Percentiles rank a stretch among this genome's conserved stretches.
Evolutionary conservation across 2,797 vertebrate species (phyloP).

Genomic region (Nyctalus aviator): DNA sequence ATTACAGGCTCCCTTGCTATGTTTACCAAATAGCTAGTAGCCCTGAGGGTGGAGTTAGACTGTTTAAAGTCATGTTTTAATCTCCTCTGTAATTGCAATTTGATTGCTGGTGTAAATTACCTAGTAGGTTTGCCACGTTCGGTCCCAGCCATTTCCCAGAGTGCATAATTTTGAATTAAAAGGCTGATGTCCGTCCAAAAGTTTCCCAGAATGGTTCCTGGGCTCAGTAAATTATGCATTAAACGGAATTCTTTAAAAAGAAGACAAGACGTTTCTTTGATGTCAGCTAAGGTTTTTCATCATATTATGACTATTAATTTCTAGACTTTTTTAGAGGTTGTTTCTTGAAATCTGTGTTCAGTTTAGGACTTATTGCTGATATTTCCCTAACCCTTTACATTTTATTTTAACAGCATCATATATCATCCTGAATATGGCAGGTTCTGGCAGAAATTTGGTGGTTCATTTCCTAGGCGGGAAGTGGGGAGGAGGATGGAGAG

Average conservation of each 20-base stretch:
- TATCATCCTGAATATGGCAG: conserved; percentile 56
- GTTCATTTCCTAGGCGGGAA: conserved; percentile 42
- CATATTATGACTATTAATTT: conserved; percentile 75
- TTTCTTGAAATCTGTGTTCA: conserved; percentile 78
- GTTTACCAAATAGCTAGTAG: conserved; percentile 81
- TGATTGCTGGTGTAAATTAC: conserved; percentile 86
- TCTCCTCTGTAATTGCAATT: conserved; percentile 87
- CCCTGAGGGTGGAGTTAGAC: conserved; percentile 83
- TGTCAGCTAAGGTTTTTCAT: conserved; percentile 75
- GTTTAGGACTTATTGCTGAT: conserved; percentile 67
- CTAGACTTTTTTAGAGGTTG: conserved; percentile 68
- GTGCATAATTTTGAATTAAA: conserved; percentile 87
- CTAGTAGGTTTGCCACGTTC: conserved; percentile 73
- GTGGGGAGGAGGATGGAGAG: neutral
- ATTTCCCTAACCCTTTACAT: conserved; percentile 72
- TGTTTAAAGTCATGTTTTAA: conserved; percentile 85
- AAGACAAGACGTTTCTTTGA: conserved; percentile 79
- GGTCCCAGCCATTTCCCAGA: conserved; percentile 80
- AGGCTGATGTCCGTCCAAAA: conserved; percentile 75
- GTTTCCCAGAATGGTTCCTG: conserved; percentile 72
- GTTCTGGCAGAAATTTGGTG: conserved; percentile 64
- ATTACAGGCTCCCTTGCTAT: conserved; percentile 70
- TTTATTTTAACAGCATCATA: conserved; percentile 73
- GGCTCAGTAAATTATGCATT: conserved; percentile 76
- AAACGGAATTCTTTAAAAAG: conserved; percentile 72